Evolutionary conservation across 37 sponge, comb jelly and placozoan genomes (phyloP).

Genomic region (Lycopodina hypogea): DNA sequence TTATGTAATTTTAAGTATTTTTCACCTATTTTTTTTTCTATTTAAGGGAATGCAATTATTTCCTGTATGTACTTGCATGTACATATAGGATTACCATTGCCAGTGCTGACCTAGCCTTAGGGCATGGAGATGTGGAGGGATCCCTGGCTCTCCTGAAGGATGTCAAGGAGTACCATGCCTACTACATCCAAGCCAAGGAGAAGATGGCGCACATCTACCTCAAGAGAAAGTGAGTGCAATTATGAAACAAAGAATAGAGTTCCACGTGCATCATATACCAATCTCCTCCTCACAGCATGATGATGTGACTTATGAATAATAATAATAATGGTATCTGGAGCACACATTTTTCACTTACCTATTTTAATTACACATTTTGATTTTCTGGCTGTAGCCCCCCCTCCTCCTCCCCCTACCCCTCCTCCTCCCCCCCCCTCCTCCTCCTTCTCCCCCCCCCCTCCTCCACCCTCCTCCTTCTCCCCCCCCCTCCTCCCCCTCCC

Average conservation of each 20-base stretch:
- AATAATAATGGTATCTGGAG: too few species aligned
- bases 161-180: slow-evolving; percentile 72
- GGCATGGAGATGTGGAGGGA: slow-evolving; percentile 67
- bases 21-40: neutral
- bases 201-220: slow-evolving; percentile 94
- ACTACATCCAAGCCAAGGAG: slow-evolving; percentile 85
- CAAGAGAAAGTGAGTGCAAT: slow-evolving; percentile 39
- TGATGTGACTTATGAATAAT: too few species aligned
- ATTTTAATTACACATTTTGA: too few species aligned
- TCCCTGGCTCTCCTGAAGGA: slow-evolving; percentile 69
- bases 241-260: neutral
- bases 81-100: slow-evolving; percentile 73
- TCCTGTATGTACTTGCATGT: slow-evolving; percentile 24
- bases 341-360: too few species aligned
- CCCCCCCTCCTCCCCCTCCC: too few species aligned
- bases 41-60: neutral
- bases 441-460: too few species aligned
- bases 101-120: slow-evolving; percentile 76
- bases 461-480: too few species aligned
- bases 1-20: neutral
- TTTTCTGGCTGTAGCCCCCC: too few species aligned
- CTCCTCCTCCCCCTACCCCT: too few species aligned
- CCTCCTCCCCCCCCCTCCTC: too few species aligned
- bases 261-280: too few species aligned
- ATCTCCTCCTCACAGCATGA: too few species aligned